Evolutionary conservation across 2,888 invertebrate species (phyloP), one percentile per base, ranked within the genome.

Genomic region (Phyllotreta cruciferae): DNA sequence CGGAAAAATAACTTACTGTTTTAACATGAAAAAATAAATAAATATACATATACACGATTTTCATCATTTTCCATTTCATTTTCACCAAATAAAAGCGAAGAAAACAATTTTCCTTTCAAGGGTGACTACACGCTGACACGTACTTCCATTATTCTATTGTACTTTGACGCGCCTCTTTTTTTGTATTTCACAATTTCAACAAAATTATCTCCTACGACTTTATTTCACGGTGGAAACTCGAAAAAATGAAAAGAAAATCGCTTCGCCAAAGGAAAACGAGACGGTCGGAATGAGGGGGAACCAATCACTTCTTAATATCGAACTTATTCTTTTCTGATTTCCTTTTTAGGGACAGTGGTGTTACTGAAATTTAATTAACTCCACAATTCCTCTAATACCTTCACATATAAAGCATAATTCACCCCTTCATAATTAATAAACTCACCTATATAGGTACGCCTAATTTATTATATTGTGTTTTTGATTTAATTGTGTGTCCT

Each of bases 101-200:
- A 49, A 49, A 49, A 49, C 49, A 49, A 49, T 49, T 49, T 49
- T 49, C 49, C n/a, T 49, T 49, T 49, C 34, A 49, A 35, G 49
- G 49, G 49, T 49, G 49, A 49, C 49, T 49, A 49, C 35, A 9
- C 49, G 49, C 7, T 36, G 49, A 49, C 49, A 35, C 49, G 35
- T 49, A 49, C 49, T n/a, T 49, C 49, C 35, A 49, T 49, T 49
- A 49, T 49, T 49, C 35, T 35, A 49, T 49, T 49, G 49, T 49
- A 49, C 35, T 13, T 11, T 49, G 49, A 49, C 49, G 36, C 14
- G 34, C 49, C 49, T 34, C n/a, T 49, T 49, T 24, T 24, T 49
- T 34, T 49, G 49, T 34, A 35, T 49, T 49, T 49, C 35, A 49
- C 49, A 24, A 24, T 24, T 24, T 24, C 24, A 24, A 24, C 24